Evolutionary conservation across 64 coral and sea anemone species (phyloP), one percentile per base, ranked within the genome.

Genomic region (Montipora foliosa): DNA sequence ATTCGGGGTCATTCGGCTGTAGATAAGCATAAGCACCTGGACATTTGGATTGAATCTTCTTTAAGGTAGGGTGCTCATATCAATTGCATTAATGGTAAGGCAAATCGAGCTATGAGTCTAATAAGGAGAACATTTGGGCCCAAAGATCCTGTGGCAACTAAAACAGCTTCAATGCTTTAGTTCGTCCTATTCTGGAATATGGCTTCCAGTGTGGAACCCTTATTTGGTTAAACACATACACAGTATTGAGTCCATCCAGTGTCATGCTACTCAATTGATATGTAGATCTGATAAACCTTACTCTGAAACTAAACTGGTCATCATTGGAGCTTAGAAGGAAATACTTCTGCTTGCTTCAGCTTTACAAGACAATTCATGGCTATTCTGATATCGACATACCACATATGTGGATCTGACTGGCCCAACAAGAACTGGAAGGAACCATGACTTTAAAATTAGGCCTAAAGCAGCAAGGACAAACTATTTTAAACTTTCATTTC

Each of bases 31-130:
- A 60, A 60, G 57, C 57, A 71, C 68, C n/a, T 71, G 68, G 68
- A 19, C 68, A 71, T 71, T 71, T 71, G n/a, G 68, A 71, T 71
- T 71, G 68, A 71, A 71, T 71, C 68, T 71, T 71, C 68, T 71
- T 71, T 71, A 19, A 71, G 68, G 68, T 71, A 5, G 68, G 68
- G n/a, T 44, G 37, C 29, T 44, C 76, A 79, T 79, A 79, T 79
- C 48, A 79, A 79, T 44, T 79, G 47, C 48, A 79, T 79, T 46
- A 11, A 9, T 6, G 76, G 6, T 50, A 79, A 79, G 22, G 76
- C 76, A 79, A 79, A 50, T 50, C 76, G 76, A 79, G 48, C 73
- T 17, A 3, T 37, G 37, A 2, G 37, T 37, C 37, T 37, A 37
- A 37, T 37, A 37, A 37, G 37, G 37, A 37, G 1, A 37, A 37